These are phyloP conservation scores for Drosophila crucigera DNA, from an alignment of 2,888 invertebrate genomes.

Conservation along the genomic window DNA sequence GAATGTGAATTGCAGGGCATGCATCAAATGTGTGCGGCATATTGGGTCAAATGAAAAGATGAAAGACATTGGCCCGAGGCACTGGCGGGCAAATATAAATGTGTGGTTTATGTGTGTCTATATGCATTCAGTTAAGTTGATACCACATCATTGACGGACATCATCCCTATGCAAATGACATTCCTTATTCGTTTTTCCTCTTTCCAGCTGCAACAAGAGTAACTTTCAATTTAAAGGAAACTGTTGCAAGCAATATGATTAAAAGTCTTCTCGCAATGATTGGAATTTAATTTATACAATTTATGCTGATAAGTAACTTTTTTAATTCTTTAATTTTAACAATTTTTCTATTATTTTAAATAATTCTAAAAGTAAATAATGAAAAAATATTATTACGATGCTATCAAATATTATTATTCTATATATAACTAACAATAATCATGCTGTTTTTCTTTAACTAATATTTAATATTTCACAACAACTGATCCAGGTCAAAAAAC, in stretches of 20 bases:
- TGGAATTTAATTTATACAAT: neutral
- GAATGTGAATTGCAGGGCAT: conserved; percentile 44
- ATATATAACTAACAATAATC: neutral
- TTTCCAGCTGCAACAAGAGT: conserved; percentile 7
- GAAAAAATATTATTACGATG: neutral
- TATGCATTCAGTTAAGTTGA: conserved; percentile 14
- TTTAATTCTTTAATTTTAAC: no score
- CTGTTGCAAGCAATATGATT: neutral
- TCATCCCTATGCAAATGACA: conserved; percentile 36
- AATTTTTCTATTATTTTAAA: no score
- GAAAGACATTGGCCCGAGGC: conserved; percentile 45
- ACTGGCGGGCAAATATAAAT: conserved; percentile 30
- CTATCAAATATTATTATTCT: neutral
- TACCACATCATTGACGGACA: conserved; percentile 19
- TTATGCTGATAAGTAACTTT: neutral
- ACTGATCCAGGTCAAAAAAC: neutral
- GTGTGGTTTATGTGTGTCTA: conserved; percentile 1
- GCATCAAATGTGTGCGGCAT: conserved; percentile 62
- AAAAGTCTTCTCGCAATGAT: neutral
- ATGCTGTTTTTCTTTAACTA: neutral
- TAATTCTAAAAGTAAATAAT: neutral
- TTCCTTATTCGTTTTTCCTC: conserved; percentile 23
- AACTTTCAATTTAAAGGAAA: conserved; percentile 15
- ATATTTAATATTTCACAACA: neutral
- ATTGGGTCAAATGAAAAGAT: conserved; percentile 61